phyloP scores from a whole-genome alignment of 2,797 vertebrate genomes.

The Myoxocephalus aenaeus region DNA sequence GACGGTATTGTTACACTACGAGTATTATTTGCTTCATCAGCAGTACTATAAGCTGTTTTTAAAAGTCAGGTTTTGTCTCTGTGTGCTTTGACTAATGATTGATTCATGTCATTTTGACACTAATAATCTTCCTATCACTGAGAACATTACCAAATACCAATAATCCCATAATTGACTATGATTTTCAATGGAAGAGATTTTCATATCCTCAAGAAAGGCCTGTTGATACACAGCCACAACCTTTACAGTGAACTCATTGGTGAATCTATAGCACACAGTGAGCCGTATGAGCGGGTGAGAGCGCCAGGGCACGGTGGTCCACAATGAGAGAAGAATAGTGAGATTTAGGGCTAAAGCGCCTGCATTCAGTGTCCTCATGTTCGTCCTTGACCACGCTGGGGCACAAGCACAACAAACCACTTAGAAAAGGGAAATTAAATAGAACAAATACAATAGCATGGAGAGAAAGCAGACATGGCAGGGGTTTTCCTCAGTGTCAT shows the following conservation, averaged over 20 bases:
- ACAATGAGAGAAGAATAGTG: constrained; percentile 31
- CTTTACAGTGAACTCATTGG: constrained; percentile 27
- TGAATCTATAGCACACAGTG: constrained; percentile 12
- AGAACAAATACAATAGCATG: constrained; percentile 71
- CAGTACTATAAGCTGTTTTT: background rate
- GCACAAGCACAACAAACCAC: constrained; percentile 77
- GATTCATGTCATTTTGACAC: background rate
- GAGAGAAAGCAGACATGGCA: constrained; percentile 64
- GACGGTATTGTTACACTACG: too few species aligned
- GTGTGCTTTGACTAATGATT: background rate
- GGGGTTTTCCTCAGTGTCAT: constrained; percentile 74
- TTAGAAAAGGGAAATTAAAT: constrained; percentile 79
- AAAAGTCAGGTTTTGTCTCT: background rate
- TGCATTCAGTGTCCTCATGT: constrained; percentile 55
- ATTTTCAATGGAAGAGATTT: background rate
- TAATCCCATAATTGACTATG: background rate
- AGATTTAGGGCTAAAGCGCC: constrained; percentile 51
- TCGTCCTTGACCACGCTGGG: constrained; percentile 73
- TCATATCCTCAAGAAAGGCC: background rate
- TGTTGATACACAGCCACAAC: constrained; percentile 21
- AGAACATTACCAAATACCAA: constrained; percentile 11
- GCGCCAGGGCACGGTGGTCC: constrained; percentile 1
- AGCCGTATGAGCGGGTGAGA: constrained; percentile 31
- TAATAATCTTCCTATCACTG: background rate
- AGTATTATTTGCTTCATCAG: background rate